phyloP scores from a whole-genome alignment of 2,113 vertebrate genomes.

The Oncorhynchus tshawytscha region DNA sequence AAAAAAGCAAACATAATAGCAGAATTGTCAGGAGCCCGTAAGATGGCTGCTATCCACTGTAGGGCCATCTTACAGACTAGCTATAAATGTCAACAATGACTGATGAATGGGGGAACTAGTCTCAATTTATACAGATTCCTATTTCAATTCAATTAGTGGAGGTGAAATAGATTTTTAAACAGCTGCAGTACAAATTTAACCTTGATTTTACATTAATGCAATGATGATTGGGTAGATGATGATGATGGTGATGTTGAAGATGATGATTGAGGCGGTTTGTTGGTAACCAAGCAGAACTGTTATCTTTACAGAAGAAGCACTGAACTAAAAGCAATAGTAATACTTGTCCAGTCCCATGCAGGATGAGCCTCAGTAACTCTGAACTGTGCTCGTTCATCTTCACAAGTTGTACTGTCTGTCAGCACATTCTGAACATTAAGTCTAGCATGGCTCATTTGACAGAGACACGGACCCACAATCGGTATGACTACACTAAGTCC shows the following conservation, averaged over 20 bases:
- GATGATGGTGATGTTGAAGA: not conserved
- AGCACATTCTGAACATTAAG: slow-evolving; percentile 68
- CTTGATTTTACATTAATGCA: slow-evolving; percentile 3
- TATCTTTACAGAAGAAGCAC: not conserved
- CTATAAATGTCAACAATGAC: too few species aligned
- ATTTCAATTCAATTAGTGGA: not conserved
- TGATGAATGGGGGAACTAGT: too few species aligned
- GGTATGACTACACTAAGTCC: slow-evolving; percentile 20
- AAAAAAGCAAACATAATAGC: too few species aligned
- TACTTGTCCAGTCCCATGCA: too few species aligned
- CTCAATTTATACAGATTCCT: not conserved
- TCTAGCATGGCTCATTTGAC: slow-evolving; percentile 62
- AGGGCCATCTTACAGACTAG: too few species aligned
- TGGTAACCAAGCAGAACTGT: not conserved
- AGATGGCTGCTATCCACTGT: too few species aligned
- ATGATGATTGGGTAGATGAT: slow-evolving; percentile 44
- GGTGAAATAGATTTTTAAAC: not conserved
- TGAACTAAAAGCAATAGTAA: not conserved
- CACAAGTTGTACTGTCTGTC: slow-evolving; percentile 65
- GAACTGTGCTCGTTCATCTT: slow-evolving; percentile 68
- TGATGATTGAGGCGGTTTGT: not conserved
- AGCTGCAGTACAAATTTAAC: too few species aligned
- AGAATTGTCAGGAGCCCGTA: too few species aligned
- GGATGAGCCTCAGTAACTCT: too few species aligned
- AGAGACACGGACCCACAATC: slow-evolving; percentile 46